Evolutionary conservation across 1,140 invertebrate species (phyloP).

Genomic region (Caenorhabditis elegans): DNA sequence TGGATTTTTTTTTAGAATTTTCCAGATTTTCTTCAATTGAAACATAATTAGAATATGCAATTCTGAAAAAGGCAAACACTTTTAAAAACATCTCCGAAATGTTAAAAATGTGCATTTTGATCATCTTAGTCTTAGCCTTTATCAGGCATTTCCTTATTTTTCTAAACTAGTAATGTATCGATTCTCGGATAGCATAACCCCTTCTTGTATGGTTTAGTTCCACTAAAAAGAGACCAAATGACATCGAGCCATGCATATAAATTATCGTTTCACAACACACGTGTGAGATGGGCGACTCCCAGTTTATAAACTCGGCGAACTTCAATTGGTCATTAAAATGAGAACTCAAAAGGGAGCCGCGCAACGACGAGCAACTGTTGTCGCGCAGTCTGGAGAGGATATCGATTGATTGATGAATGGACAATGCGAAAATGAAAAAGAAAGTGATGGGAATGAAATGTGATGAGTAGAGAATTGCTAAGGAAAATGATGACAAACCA

Average conservation of each 20-base stretch:
- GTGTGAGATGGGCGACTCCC: not conserved
- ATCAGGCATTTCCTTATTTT: too few relatives aligned
- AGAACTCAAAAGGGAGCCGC: slow-evolving; percentile 16
- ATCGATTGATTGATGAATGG: slow-evolving; percentile 22
- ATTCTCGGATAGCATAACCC: too few relatives aligned
- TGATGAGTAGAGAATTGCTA: not conserved
- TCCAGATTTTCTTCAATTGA: too few relatives aligned
- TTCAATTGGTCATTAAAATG: slow-evolving; percentile 26
- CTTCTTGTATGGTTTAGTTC: too few relatives aligned
- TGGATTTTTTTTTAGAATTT: too few relatives aligned
- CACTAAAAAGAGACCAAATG: too few relatives aligned
- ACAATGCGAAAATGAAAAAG: not conserved
- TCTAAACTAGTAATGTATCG: too few relatives aligned
- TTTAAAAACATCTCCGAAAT: too few relatives aligned
- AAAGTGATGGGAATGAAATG: not conserved
- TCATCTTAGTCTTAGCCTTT: too few relatives aligned
- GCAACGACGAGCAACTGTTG: not conserved
- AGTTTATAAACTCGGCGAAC: slow-evolving; percentile 25
- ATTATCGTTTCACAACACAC: not conserved
- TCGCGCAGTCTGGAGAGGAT: not conserved
- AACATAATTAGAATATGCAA: too few relatives aligned
- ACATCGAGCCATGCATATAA: not conserved
- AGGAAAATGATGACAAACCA: not conserved
- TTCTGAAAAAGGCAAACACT: too few relatives aligned
- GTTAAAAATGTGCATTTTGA: too few relatives aligned